These are phyloP conservation scores for Todus mexicanus DNA, from an alignment of 2,797 vertebrate species.

Conservation along the genomic window DNA sequence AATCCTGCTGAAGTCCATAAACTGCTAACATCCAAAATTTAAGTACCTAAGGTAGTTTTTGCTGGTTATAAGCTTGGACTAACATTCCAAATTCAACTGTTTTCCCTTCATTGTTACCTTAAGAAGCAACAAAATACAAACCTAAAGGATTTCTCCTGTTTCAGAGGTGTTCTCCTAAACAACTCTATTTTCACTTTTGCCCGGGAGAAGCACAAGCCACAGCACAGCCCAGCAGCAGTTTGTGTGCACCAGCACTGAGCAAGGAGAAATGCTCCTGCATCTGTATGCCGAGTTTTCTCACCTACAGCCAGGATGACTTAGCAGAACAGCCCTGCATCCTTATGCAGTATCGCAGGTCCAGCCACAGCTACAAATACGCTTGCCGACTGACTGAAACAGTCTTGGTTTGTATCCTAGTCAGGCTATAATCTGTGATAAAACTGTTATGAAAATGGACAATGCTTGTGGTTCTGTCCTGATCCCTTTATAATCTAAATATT, in stretches of 20 bases:
- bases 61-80: background rate
- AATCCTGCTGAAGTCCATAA: background rate
- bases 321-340: conserved; percentile 8
- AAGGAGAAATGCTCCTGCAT: background rate
- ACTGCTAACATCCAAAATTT: background rate
- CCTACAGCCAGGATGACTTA: conserved; percentile 35
- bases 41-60: background rate
- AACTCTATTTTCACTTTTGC: background rate
- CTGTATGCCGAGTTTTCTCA: background rate
- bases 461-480: background rate
- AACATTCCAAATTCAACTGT: background rate
- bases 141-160: background rate
- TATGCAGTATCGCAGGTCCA: background rate
- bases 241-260: background rate
- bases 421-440: background rate
- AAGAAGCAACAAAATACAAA: background rate
- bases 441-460: background rate
- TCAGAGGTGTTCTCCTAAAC: background rate
- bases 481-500: background rate
- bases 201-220: background rate
- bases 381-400: background rate
- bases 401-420: background rate
- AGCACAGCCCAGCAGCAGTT: background rate
- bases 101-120: background rate
- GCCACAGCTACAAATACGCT: background rate